Evolutionary conservation across 2,797 vertebrate genomes (phyloP).

Genomic region (Artibeus jamaicensis): DNA sequence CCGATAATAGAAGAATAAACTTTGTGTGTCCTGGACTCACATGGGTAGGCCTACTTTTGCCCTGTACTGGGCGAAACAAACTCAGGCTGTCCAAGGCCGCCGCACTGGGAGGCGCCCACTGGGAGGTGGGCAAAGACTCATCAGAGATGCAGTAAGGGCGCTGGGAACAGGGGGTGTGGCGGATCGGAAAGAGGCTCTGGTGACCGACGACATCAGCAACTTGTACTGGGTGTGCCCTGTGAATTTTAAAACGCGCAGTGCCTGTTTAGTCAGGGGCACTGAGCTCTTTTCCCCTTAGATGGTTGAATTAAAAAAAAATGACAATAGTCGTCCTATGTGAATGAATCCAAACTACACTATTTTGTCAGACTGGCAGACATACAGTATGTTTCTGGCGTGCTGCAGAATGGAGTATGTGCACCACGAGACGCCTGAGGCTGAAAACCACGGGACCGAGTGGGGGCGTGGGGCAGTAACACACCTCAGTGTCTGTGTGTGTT

Average conservation of each 20-base stretch:
- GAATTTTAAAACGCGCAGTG: not conserved
- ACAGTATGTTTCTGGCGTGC: too few species aligned
- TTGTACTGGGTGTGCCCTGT: not conserved
- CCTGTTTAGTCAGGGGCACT: not conserved
- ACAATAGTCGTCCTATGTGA: not conserved
- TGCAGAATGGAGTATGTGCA: not conserved
- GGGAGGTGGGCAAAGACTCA: not conserved
- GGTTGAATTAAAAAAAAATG: not conserved
- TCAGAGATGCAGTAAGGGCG: fast-evolving
- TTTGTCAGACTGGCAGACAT: not conserved
- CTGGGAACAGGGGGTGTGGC: fast-evolving
- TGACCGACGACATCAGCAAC: not conserved
- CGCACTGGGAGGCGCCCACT: fast-evolving
- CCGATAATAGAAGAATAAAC: too few species aligned
- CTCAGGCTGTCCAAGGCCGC: fast-evolving
- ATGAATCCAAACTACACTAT: too few species aligned
- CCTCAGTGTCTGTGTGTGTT: too few species aligned
- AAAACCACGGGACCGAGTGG: fast-evolving
- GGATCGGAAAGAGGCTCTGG: not conserved
- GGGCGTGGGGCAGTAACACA: too few species aligned
- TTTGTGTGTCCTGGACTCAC: not conserved
- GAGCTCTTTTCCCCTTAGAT: not conserved
- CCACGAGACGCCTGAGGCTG: not conserved
- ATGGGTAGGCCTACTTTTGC: not conserved
- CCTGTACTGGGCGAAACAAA: not conserved